Evolutionary conservation across 37 sponge, comb jelly and placozoan genomes (phyloP).

Genomic region (Eunapius fragilis): DNA sequence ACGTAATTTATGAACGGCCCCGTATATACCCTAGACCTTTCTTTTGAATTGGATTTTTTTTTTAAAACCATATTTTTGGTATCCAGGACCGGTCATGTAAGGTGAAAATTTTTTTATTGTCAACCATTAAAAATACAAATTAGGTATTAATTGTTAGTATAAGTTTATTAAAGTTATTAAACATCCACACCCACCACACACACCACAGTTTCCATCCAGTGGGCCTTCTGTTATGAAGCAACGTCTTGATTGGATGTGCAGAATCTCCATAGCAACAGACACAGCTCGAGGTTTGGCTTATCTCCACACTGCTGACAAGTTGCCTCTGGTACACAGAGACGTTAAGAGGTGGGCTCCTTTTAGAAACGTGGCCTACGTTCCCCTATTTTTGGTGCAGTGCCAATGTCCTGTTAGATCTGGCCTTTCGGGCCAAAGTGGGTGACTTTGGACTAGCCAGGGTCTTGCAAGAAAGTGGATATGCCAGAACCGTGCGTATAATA

Average conservation of each 20-base stretch:
- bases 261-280: slow-evolving; percentile 85
- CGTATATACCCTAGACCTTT: too few relatives aligned
- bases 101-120: too few relatives aligned
- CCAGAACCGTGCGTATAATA: slow-evolving; percentile 65
- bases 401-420: slow-evolving; percentile 89
- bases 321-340: slow-evolving; percentile 91
- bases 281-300: slow-evolving; percentile 90
- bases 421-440: slow-evolving; percentile 90
- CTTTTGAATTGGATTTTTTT: too few relatives aligned
- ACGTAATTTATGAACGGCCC: too few relatives aligned
- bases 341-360: slow-evolving; percentile 76
- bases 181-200: too few relatives aligned
- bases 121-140: too few relatives aligned
- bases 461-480: slow-evolving; percentile 32
- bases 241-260: slow-evolving; percentile 73
- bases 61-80: too few relatives aligned
- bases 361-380: too few relatives aligned
- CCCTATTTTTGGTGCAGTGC: slow-evolving; percentile 64
- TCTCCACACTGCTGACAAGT: slow-evolving; percentile 83
- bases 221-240: not conserved
- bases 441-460: slow-evolving; percentile 94
- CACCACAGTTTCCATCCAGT: not conserved
- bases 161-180: too few relatives aligned
- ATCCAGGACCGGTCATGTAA: too few relatives aligned
- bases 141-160: too few relatives aligned